phyloP scores from a whole-genome alignment of 2,113 vertebrate species.

The Heteronetta atricapilla region DNA sequence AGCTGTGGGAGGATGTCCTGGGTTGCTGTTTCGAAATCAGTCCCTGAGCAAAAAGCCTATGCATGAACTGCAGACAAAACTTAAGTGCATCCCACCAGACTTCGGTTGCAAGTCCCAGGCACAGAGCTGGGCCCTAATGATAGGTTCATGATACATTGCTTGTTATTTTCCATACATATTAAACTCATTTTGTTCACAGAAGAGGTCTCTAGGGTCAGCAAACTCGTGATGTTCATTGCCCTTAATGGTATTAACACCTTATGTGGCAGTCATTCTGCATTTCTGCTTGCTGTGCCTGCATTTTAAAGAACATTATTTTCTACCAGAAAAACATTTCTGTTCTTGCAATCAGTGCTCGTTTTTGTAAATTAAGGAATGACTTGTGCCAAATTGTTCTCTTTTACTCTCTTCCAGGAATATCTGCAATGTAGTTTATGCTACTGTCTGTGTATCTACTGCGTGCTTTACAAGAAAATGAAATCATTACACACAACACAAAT shows the following conservation, averaged over 20 bases:
- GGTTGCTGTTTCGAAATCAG: neutral
- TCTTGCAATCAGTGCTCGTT: conserved; percentile 56
- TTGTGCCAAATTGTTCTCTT: conserved; percentile 68
- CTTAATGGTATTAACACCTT: neutral
- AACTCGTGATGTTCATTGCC: neutral
- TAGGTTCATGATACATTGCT: neutral
- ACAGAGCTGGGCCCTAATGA: neutral
- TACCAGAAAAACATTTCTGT: conserved; percentile 48
- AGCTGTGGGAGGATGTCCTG: neutral
- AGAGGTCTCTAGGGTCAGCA: neutral
- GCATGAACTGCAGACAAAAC: neutral
- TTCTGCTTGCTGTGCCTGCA: conserved; percentile 11
- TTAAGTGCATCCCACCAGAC: neutral
- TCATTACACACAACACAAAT: conserved; percentile 73
- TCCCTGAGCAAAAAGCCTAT: neutral
- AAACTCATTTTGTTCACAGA: neutral
- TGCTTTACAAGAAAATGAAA: conserved; percentile 76
- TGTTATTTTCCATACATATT: neutral
- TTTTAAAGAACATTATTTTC: conserved; percentile 52
- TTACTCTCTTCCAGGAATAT: conserved; percentile 51
- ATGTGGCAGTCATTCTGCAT: neutral
- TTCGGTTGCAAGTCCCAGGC: neutral
- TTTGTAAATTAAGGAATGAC: conserved; percentile 73
- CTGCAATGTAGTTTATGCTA: conserved; percentile 62
- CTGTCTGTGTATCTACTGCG: conserved; percentile 48